Evolutionary conservation across 2,888 invertebrate genomes (phyloP).

Genomic region (Xanthia icteritia): DNA sequence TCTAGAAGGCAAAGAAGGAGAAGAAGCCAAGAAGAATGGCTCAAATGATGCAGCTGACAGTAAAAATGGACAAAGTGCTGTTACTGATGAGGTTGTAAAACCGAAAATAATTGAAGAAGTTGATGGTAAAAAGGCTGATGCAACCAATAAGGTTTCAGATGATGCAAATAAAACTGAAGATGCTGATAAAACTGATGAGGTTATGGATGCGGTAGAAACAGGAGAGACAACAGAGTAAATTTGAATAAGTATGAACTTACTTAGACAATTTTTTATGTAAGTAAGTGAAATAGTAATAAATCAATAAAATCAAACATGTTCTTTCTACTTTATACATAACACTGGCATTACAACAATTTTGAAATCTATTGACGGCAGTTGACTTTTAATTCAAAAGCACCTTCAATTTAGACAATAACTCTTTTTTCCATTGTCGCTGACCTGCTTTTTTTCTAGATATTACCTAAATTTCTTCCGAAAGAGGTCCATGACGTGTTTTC

Average conservation of each 20-base stretch:
- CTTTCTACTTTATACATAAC: background rate
- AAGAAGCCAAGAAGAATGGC: slow-evolving; percentile 46
- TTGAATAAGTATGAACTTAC: slow-evolving; percentile 2
- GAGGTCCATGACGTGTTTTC: slow-evolving; percentile 1
- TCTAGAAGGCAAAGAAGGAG: slow-evolving; percentile 91
- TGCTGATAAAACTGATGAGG: slow-evolving; percentile 22
- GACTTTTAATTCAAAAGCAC: slow-evolving; percentile 2
- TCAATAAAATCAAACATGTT: slow-evolving; percentile 3
- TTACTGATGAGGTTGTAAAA: slow-evolving; percentile 19
- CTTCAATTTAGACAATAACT: background rate
- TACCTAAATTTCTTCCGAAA: slow-evolving; percentile 18
- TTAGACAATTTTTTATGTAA: slow-evolving; percentile 5
- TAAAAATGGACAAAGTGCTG: slow-evolving; percentile 37
- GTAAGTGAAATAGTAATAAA: slow-evolving; percentile 34
- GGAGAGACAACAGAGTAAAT: slow-evolving; percentile 37
- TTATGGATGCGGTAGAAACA: background rate
- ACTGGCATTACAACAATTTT: background rate
- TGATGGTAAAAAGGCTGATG: slow-evolving; percentile 4
- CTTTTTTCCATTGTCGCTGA: background rate
- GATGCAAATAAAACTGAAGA: background rate
- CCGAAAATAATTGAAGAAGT: slow-evolving; percentile 3
- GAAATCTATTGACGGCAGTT: background rate
- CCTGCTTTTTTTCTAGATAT: background rate
- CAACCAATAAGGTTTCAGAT: background rate
- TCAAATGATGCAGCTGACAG: slow-evolving; percentile 25